A percentile compares a stretch with the other conserved stretches of the same genome.
Conservation (phyloP, 37 sponge, comb jelly and placozoan genomes). For the Beroe ovata region DNA sequence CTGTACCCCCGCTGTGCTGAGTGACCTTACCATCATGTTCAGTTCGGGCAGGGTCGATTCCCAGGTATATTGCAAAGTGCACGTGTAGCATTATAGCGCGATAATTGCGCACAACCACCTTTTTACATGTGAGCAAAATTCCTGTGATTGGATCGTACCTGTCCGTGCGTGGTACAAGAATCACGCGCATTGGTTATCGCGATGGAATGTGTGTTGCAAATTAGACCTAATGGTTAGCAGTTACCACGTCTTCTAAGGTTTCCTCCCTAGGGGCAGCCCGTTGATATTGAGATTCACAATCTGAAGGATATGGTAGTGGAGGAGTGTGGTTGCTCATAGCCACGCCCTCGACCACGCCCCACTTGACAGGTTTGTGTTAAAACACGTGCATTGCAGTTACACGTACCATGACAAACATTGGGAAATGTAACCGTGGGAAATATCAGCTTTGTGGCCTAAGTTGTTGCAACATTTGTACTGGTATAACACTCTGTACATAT, state of each 20-base stretch:
- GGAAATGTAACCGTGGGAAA: no score
- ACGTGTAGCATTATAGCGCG: no score
- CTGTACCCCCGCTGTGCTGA: slow-evolving; percentile 31
- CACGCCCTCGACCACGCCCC: not conserved
- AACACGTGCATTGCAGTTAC: no score
- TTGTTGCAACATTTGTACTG: no score
- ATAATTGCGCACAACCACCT: no score
- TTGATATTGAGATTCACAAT: slow-evolving; percentile 58
- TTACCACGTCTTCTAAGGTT: not conserved
- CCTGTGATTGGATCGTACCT: not conserved
- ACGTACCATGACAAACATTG: no score
- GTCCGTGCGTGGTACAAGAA: not conserved
- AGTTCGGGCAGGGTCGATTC: slow-evolving; percentile 55
- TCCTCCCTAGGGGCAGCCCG: slow-evolving; percentile 49
- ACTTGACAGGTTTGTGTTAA: no score
- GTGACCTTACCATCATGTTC: slow-evolving; percentile 56
- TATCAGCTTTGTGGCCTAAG: no score
- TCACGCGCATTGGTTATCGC: no score
- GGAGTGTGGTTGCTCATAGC: slow-evolving; percentile 64
- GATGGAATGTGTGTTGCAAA: no score
- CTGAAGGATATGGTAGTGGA: slow-evolving; percentile 58
- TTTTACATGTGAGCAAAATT: not conserved
- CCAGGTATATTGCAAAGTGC: not conserved
- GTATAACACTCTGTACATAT: no score
- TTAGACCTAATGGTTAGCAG: no score